Evolutionary conservation across 1,140 invertebrate species (phyloP), one percentile per base, ranked within the genome.

Genomic region (Asobara japonica): DNA sequence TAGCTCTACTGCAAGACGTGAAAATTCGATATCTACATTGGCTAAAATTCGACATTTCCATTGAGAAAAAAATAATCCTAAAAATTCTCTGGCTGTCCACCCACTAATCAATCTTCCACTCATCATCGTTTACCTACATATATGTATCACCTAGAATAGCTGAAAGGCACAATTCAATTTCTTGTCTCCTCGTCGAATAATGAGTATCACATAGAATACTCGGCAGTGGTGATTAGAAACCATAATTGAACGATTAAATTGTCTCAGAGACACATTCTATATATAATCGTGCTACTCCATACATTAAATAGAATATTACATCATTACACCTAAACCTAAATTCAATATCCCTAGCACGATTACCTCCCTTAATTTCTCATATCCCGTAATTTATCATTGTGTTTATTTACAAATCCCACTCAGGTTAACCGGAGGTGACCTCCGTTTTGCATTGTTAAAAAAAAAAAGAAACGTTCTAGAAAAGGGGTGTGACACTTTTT

Each of bases 321-420:
- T 76, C n/a, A 65, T 79, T 81, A 79, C 51, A 76, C 76, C 72
- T 74, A 64, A n/a, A 67, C 76, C 75, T 73, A 77, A 74, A 74
- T 79, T 74, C 68, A 82, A 77, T 78, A 80, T 71, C 75, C 72
- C 75, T 79, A 79, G 56, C 62, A 48, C 69, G 25, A 65, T 71
- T 71, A 45, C 13, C 25, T 48, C 11, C 45, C 0, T 56, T 18
- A n/a, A 16, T 56, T 51, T 69, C 10, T 56, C 20, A 8, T 8
- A 62, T n/a, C 29, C 25, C 22, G 67, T 69, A 31, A 33, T 62
- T 61, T 61, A 16, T 61, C 10, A 64, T 36, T 69, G 27, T 29
- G 38, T 79, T 68, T 84, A 85, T 85, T 74, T 85, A 85, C 84
- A 84, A n/a, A 83, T 65, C 38, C n/a, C 41, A 56, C 13, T 69